A percentile compares a stretch with the other conserved stretches of the same genome.
phyloP scores from a whole-genome alignment of 2,888 invertebrate genomes.

The Pantelozetes paolii region DNA sequence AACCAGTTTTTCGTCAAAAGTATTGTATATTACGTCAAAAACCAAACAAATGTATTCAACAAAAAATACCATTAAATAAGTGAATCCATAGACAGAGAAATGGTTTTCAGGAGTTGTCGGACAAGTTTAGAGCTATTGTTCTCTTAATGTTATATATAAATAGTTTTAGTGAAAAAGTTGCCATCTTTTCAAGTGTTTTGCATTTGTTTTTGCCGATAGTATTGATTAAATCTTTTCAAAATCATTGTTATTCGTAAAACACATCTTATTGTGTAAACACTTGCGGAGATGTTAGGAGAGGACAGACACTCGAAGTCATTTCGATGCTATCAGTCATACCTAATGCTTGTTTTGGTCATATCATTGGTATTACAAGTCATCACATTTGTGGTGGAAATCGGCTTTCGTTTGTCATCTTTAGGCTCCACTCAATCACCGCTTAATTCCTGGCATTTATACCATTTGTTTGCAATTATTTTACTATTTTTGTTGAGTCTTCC shows the following conservation, averaged over 20 bases:
- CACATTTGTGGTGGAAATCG: slow-evolving; percentile 9
- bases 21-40: slow-evolving; percentile 23
- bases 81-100: neutral
- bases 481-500: slow-evolving; percentile 1
- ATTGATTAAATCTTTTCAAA: neutral
- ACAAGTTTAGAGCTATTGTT: slow-evolving; percentile 1
- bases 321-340: slow-evolving; percentile 14
- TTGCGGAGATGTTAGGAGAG: neutral
- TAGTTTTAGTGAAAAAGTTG: neutral
- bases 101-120: neutral
- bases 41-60: neutral
- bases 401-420: neutral
- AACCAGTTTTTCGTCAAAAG: slow-evolving; percentile 25
- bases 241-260: neutral
- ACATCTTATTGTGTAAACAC: neutral
- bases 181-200: slow-evolving; percentile 4
- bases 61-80: neutral
- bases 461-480: neutral
- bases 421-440: neutral
- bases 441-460: neutral
- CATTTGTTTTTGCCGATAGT: neutral
- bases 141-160: neutral
- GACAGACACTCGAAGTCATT: slow-evolving; percentile 16
- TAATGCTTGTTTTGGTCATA: slow-evolving; percentile 2
- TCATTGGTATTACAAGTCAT: slow-evolving; percentile 5